phyloP scores from a whole-genome alignment of 1,140 invertebrate species.

The Drepana arcuata region DNA sequence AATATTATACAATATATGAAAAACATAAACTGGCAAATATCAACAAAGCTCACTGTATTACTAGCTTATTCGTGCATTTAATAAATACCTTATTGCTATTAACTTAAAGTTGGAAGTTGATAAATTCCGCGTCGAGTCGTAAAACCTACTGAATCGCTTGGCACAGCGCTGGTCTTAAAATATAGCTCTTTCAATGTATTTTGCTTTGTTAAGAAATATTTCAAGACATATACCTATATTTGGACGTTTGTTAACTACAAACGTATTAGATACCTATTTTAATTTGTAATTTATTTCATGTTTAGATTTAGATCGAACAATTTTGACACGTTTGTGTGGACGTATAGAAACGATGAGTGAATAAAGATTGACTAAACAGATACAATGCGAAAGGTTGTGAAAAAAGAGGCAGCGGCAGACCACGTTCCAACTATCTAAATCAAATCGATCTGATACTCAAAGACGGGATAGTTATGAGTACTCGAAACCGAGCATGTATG shows the following conservation, averaged over 20 bases:
- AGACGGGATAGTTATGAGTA: too few species aligned
- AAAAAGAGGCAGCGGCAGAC: too few species aligned
- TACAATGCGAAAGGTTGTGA: too few species aligned
- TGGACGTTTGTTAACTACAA: too few species aligned
- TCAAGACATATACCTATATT: background rate
- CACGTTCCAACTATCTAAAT: too few species aligned
- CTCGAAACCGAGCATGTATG: too few species aligned
- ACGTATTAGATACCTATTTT: background rate
- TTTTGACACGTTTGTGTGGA: background rate
- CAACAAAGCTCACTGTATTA: constrained; percentile 30
- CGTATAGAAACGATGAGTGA: too few species aligned
- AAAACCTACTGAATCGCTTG: constrained; percentile 19
- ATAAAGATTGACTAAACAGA: too few species aligned
- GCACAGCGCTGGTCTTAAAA: constrained; percentile 27
- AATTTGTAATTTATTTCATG: background rate
- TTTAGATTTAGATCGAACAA: background rate
- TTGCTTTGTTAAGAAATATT: background rate
- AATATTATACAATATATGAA: too few species aligned
- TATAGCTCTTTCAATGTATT: constrained; percentile 10
- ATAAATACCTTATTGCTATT: background rate
- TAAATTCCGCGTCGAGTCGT: constrained; percentile 20
- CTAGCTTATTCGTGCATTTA: background rate
- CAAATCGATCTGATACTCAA: too few species aligned
- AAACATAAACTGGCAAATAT: constrained; percentile 51
- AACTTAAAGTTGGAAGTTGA: constrained; percentile 5